Base-by-base conservation (phyloP, 2,888 invertebrate genomes). In the Acronicta alni region DNA sequence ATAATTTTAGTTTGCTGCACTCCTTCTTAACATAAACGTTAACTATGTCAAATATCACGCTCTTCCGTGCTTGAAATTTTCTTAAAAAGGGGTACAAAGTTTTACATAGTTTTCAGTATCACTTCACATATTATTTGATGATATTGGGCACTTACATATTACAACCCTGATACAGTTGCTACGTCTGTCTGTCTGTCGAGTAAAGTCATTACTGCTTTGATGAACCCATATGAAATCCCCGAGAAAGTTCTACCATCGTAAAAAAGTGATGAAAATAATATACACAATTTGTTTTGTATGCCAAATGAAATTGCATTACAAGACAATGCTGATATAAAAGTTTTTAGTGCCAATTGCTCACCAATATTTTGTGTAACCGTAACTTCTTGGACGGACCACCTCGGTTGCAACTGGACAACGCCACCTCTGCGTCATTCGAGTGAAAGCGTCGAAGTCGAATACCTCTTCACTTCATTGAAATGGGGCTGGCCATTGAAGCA, bases 361-460 rank as follows among this genome's bases (percentile, higher is more conserved):
- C 67, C 63, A 69, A 76, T 67, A 69, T 76, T 30, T 72, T 62
- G 56, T 55, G 56, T 70, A 65, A 75, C 69, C 54, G 67, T 65
- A 52, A 59, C 49, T 62, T 66, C 68, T 70, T 66, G 32, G 48
- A 45, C 15, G 37, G 58, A 48, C 53, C 68, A 58, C 42, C 62
- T 57, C 60, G 48, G 47, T 30, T 17, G 43, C 23, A 20, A 49
- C 17, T 41, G 46, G 17, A 43, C 39, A 48, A 48, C 39, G 14
- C 17, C 9, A 26, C 17, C 9, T 32, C 37, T 18, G 43, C 23
- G 39, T 23, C 38, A 32, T 63, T 20, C 26, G 16, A 26, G 41
- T 23, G 15, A 55, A 51, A 51, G 35, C 26, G 30, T 47, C n/a
- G n/a, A n/a, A n/a, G n/a, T n/a, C 45, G 30, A 63, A 63, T 67